These are phyloP conservation scores for Castor canadensis DNA, from an alignment of 2,113 vertebrate species.

Conservation along the genomic window DNA sequence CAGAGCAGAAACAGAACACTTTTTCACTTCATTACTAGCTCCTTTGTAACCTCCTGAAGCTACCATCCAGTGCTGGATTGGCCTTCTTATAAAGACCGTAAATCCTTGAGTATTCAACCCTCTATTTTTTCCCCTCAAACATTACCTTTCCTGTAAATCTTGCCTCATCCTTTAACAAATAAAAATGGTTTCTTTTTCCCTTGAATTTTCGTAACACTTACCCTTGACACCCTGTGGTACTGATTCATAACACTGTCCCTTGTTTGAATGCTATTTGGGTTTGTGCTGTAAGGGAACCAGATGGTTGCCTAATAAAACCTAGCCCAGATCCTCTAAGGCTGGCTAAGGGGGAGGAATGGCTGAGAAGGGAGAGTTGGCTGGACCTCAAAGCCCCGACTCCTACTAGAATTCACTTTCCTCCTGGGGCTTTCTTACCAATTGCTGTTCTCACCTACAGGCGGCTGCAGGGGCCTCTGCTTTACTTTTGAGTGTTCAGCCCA, in stretches of 20 bases:
- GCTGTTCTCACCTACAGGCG: neutral
- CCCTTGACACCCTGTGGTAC: neutral
- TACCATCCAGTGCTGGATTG: neutral
- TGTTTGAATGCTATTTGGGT: neutral
- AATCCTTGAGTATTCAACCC: neutral
- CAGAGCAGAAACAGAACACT: neutral
- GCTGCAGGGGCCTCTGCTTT: neutral
- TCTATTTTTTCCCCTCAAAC: slow-evolving; percentile 7
- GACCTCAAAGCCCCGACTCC: neutral
- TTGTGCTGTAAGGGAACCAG: slow-evolving; percentile 31
- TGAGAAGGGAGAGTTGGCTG: neutral
- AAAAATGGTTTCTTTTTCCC: slow-evolving; percentile 23
- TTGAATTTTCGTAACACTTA: slow-evolving; percentile 23
- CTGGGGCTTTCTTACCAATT: neutral
- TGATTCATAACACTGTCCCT: neutral
- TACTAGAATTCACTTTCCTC: neutral
- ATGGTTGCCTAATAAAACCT: slow-evolving; percentile 35
- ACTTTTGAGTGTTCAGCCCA: neutral
- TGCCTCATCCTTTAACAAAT: neutral
- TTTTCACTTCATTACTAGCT: neutral
- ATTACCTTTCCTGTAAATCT: neutral
- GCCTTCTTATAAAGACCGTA: neutral
- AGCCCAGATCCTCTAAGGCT: neutral
- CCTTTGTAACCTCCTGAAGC: neutral
- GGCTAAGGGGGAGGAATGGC: neutral